Base-by-base conservation (phyloP, 2,888 invertebrate genomes). In the Polydrusus cervinus region DNA sequence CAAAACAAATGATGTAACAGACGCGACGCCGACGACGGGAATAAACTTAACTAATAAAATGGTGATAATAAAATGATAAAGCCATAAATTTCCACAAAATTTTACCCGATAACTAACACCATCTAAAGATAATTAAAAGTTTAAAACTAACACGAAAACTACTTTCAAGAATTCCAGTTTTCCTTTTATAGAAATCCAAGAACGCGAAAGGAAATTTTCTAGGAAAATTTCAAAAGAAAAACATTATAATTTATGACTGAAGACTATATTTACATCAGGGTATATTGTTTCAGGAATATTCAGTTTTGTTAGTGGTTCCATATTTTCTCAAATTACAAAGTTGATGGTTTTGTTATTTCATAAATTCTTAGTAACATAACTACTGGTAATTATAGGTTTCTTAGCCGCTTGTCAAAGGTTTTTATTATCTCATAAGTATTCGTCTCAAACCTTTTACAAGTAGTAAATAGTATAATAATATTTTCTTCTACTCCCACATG, bases 161-260 rank as follows among this genome's bases (percentile, higher is more conserved):
- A 51, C 38, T 49, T 14, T 16, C 18, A 11, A 20, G 53, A 69
- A 38, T 38, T 38, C 11, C 10, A 69, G 34, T 69, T 47, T 40
- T 34, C 60, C 60, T 69, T 69, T 45, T 40, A 47, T 14, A 60
- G 69, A 69, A 60, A 49, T n/a, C n/a, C 25, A 49, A 62, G 64
- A 38, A 18, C 49, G 25, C 13, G 49, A 64, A 64, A 30, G 34
- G 25, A 25, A n/a, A 25, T 25, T 25, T 25, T 25, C 25, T 1
- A 25, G 25, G 60, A 60, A 60, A 60, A 60, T 69, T 60, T 45
- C 25, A 60, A 69, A 69, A 69, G 69, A 57, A 60, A 69, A 69
- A 69, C 45, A 69, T 60, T 30, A 18, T 60, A 68, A 60, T 69
- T 69, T 69, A 69, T 60, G 60, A 60, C 60, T 68, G 25, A 57